phyloP scores from a whole-genome alignment of 1,140 invertebrate genomes.

The Brachionus rubens region DNA sequence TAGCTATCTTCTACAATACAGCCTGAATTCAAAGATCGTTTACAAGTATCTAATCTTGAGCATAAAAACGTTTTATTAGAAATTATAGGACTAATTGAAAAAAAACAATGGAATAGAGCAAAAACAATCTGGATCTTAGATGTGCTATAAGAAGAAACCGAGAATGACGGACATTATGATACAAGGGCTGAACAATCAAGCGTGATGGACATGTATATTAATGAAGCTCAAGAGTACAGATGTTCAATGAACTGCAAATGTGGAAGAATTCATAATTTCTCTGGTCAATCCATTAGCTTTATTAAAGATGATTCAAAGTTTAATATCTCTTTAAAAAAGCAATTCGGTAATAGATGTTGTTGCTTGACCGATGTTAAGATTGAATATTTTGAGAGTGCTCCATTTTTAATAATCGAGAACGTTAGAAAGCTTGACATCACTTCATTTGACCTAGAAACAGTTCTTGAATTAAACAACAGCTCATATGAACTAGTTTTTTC shows the following conservation, averaged over 20 bases:
- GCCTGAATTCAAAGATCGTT: neutral
- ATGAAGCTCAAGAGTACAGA: neutral
- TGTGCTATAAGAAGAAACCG: neutral
- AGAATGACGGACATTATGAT: neutral
- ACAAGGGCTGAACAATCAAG: neutral
- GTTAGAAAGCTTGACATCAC: neutral
- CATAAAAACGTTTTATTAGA: neutral
- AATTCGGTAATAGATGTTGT: neutral
- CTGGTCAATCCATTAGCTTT: neutral
- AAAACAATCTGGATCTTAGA: neutral
- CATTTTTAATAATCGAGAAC: constrained; percentile 20
- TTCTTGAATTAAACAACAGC: neutral
- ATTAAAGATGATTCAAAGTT: neutral
- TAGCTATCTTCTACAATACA: neutral
- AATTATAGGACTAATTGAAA: neutral
- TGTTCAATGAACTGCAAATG: neutral
- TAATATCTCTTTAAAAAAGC: neutral
- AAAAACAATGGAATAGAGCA: constrained; percentile 13
- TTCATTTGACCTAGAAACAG: neutral
- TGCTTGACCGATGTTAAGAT: neutral
- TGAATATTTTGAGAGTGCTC: neutral
- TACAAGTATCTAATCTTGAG: neutral
- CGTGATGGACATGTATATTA: neutral
- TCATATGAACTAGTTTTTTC: neutral
- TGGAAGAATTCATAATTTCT: constrained; percentile 14